Percentiles rank a stretch among this genome's conserved stretches.
phyloP scores from a whole-genome alignment of 37 sponge, comb jelly and placozoan genomes.

The Mnemiopsis leidyi region DNA sequence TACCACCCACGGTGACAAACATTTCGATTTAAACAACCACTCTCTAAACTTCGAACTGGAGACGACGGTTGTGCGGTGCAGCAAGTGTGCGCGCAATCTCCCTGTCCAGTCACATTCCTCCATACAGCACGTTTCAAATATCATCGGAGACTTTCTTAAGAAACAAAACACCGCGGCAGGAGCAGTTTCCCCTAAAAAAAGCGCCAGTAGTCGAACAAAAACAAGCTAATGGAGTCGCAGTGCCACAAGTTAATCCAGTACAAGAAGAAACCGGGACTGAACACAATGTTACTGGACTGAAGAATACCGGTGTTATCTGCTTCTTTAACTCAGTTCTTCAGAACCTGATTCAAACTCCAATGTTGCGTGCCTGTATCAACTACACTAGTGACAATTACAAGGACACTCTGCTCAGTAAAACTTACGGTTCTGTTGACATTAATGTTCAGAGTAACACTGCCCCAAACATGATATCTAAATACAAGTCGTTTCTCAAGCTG shows the following conservation, averaged over 20 bases:
- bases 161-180: background rate
- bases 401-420: background rate
- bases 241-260: too few species aligned
- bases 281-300: background rate
- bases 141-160: conserved; percentile 10
- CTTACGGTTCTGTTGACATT: background rate
- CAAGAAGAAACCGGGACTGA: background rate
- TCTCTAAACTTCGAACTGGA: background rate
- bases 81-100: background rate
- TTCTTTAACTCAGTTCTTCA: conserved; percentile 49
- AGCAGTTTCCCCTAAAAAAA: background rate
- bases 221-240: background rate
- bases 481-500: background rate
- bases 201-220: background rate
- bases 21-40: background rate
- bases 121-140: background rate
- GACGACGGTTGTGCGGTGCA: background rate
- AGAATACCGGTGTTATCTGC: conserved; percentile 35
- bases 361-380: background rate
- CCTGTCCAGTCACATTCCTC: background rate
- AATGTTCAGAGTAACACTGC: background rate
- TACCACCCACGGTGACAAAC: background rate
- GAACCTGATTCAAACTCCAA: conserved; percentile 20
- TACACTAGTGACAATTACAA: background rate
- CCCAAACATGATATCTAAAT: background rate